Percentiles rank a stretch among this genome's conserved stretches.
These are phyloP conservation scores for Oscheius onirici DNA, from an alignment of 2,888 invertebrate genomes.

Conservation along the genomic window DNA sequence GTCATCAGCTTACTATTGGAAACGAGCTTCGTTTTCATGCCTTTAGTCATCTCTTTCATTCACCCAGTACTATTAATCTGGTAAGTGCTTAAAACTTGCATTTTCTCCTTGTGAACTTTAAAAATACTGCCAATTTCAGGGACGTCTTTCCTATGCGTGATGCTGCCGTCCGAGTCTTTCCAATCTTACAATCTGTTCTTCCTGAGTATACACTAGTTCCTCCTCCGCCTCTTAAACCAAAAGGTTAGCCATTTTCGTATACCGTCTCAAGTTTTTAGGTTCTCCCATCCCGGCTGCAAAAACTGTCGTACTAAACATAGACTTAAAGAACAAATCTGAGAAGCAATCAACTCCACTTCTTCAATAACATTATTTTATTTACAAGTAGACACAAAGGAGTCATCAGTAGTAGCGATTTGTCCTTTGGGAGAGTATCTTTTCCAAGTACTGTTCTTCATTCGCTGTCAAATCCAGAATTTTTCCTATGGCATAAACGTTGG, in stretches of 20 bases:
- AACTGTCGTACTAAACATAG: slow-evolving; percentile 1
- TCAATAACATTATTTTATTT: slow-evolving; percentile 18
- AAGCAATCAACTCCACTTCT: slow-evolving; percentile 6
- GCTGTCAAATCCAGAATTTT: slow-evolving; percentile 43
- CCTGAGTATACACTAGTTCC: slow-evolving; percentile 56
- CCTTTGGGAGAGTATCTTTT: slow-evolving; percentile 38
- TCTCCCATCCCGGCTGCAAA: slow-evolving; percentile 16
- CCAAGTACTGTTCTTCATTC: slow-evolving; percentile 46
- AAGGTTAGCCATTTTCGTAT: neutral
- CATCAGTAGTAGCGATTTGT: slow-evolving; percentile 19
- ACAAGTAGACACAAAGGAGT: neutral
- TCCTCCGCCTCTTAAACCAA: slow-evolving; percentile 36
- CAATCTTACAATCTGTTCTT: slow-evolving; percentile 40
- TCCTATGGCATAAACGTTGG: slow-evolving; percentile 53
- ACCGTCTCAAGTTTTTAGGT: neutral
- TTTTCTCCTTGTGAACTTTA: neutral
- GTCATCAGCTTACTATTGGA: slow-evolving; percentile 37
- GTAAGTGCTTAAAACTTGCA: slow-evolving; percentile 33
- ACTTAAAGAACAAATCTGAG: neutral
- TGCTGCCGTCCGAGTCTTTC: slow-evolving; percentile 50
- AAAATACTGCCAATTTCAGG: too few species aligned
- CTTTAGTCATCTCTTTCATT: slow-evolving; percentile 46
- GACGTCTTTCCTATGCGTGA: slow-evolving; percentile 52
- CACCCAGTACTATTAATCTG: slow-evolving; percentile 54
- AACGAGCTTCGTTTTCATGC: slow-evolving; percentile 44